These are phyloP conservation scores for Corydoras maculifer DNA, from an alignment of 2,113 vertebrate species.

Conservation along the genomic window DNA sequence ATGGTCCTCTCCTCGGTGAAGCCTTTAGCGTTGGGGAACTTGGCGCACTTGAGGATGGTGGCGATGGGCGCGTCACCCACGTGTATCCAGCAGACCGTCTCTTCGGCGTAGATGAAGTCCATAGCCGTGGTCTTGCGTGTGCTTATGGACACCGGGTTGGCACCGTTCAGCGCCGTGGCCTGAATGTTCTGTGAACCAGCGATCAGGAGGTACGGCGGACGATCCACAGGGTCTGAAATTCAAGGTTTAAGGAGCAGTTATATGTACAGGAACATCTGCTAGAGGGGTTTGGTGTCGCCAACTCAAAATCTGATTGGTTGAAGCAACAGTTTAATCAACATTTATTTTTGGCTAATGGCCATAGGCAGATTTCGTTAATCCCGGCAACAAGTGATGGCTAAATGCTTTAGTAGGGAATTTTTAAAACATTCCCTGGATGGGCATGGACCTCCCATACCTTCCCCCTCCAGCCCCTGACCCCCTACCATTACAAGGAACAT, in stretches of 20 bases:
- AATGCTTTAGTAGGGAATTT: too few relatives aligned
- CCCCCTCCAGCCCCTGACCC: too few relatives aligned
- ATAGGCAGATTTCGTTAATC: too few relatives aligned
- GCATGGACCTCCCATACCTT: too few relatives aligned
- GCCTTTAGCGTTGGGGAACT: constrained; percentile 82
- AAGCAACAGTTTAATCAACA: too few relatives aligned
- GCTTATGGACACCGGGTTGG: constrained; percentile 75
- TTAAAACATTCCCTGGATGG: too few relatives aligned
- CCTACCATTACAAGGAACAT: too few relatives aligned
- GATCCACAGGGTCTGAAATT: constrained; percentile 77
- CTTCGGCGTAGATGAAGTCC: constrained; percentile 88
- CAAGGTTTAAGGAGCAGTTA: background rate
- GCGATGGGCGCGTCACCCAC: constrained; percentile 80
- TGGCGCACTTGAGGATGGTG: constrained; percentile 87
- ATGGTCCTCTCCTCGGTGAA: constrained; percentile 79
- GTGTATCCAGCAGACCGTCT: constrained; percentile 92
- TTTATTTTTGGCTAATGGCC: too few relatives aligned
- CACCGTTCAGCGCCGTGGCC: constrained; percentile 81
- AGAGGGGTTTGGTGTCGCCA: too few relatives aligned
- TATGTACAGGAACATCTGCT: too few relatives aligned
- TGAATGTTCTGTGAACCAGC: constrained; percentile 94
- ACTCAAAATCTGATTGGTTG: too few relatives aligned
- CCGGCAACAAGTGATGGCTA: too few relatives aligned
- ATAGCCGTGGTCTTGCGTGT: constrained; percentile 93
- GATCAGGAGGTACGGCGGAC: constrained; percentile 82